Evolutionary conservation across 2,888 invertebrate species (phyloP), one percentile per base, ranked within the genome.

Genomic region (Bombylius discolor): DNA sequence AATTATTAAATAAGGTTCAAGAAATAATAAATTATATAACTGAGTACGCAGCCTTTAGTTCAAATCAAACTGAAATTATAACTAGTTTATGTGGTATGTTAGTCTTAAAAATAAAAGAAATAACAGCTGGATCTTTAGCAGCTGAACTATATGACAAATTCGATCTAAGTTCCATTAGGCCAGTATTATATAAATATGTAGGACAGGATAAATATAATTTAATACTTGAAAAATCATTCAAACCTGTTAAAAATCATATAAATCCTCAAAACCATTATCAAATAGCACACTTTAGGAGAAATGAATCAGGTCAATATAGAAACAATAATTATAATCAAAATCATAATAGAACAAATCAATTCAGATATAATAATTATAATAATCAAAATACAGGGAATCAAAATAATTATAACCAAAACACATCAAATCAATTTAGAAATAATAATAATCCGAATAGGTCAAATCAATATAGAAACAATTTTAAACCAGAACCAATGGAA

Each of bases 11-110:
- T 56, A 52, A 56, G 33, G 31, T 52, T 39, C 52, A 49, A 52
- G 31, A 56, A 49, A 53, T 56, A 53, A 49, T 53, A 1, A 51
- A 51, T 44, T 34, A 48, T 44, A 51, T 50, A 23, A 53, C 52
- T n/a, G 56, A 57, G 51, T 53, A 53, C 47, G 53, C 56, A 56
- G 42, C 52, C 6, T 53, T 56, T 46, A 52, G 49, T 49, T 9
- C 45, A 45, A 52, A 56, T 36, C 33, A 49, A 9, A 45, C 33
- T 49, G 45, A 56, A 14, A 50, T 47, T 23, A 50, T 44, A 47
- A 45, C 12, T 44, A 53, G 53, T 42, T 48, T 53, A 14, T 53
- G 51, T 46, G 51, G 53, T 51, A 46, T 50, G 34, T 48, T 56
- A 53, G 49, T 56, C 23, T 49, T 52, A 14, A 56, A 33, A 56